A percentile compares a stretch with the other conserved stretches of the same genome.
These are phyloP conservation scores for Kryphioiulus occultus DNA, from an alignment of 2,888 invertebrate genomes.

Conservation along the genomic window DNA sequence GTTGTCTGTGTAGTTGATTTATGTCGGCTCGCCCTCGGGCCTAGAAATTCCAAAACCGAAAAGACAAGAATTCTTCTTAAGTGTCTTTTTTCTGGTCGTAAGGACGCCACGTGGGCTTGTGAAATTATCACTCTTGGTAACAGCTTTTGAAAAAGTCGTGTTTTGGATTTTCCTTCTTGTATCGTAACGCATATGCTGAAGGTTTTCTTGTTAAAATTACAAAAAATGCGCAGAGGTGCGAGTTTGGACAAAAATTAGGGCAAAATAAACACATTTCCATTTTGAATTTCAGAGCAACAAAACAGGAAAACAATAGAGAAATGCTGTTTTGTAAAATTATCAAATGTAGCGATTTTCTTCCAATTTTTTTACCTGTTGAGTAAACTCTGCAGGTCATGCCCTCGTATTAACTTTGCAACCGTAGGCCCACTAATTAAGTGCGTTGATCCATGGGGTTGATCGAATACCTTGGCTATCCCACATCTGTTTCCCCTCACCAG, in stretches of 20 bases:
- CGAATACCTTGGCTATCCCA: constrained; percentile 29
- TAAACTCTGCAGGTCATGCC: background rate
- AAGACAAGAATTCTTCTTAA: constrained; percentile 36
- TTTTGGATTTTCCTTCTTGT: background rate
- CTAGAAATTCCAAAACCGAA: background rate
- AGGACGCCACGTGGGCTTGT: constrained; percentile 21
- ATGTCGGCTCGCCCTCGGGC: background rate
- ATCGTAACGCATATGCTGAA: background rate
- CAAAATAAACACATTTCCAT: no score
- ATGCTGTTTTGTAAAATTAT: no score
- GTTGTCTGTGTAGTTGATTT: background rate
- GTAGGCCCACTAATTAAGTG: constrained; percentile 31
- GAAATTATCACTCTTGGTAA: constrained; percentile 31
- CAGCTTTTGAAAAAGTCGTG: background rate
- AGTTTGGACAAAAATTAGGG: no score
- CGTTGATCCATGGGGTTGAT: constrained; percentile 35
- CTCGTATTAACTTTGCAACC: constrained; percentile 33
- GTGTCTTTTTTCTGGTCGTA: constrained; percentile 24
- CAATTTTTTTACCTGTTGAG: background rate
- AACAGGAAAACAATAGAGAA: no score
- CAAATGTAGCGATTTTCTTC: background rate
- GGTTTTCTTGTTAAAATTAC: no score
- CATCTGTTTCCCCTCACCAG: constrained; percentile 11
- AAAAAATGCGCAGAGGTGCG: no score
- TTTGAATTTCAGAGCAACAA: no score